Evolutionary conservation across 1,140 invertebrate genomes (phyloP), one percentile per base, ranked within the genome.

Genomic region (Papilio dardanus): DNA sequence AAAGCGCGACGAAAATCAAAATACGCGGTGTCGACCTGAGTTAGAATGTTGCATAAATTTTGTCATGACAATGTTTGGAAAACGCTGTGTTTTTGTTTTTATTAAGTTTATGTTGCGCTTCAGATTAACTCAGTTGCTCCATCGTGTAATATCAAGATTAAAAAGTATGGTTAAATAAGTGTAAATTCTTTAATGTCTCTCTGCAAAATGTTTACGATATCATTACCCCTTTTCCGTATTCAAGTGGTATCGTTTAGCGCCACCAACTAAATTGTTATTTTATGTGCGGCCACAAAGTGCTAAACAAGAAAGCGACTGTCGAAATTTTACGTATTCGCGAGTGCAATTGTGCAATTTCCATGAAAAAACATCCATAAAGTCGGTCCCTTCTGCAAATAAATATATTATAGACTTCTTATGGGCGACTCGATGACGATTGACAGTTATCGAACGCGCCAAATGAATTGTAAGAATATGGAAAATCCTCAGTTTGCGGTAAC

Each of bases 401-500:
- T 88, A 87, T 78, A 84, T 88, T 85, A 85, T 88, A 88, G 50
- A 33, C 28, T 35, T 87, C 85, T 87, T 88, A 91, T 86, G 83
- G 81, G 82, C 82, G 81, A 83, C 76, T 79, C 79, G 80, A 85
- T 81, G 71, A 58, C 85, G 82, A 91, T 89, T 88, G 91, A 92
- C 90, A 92, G 89, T 87, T 92, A 91, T 90, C 86, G 87, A 88
- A 81, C 78, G 86, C 84, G 88, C 79, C 83, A 88, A 91, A 91
- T 85, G 89, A 91, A 90, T 89, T 82, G 87, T 88, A 90, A 90
- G 86, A 81, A 77, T 74, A 75, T 67, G 8, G 30, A 73, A 81
- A 81, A 66, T 42, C 74, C 33, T 37, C 67, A 54, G 62, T 69
- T 21, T 75, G 69, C 71, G 46, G 35, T 46, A 35, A 40, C 14